Evolutionary conservation across 2,113 vertebrate species (phyloP).

Genomic region (Coptodon bakossiorum): DNA sequence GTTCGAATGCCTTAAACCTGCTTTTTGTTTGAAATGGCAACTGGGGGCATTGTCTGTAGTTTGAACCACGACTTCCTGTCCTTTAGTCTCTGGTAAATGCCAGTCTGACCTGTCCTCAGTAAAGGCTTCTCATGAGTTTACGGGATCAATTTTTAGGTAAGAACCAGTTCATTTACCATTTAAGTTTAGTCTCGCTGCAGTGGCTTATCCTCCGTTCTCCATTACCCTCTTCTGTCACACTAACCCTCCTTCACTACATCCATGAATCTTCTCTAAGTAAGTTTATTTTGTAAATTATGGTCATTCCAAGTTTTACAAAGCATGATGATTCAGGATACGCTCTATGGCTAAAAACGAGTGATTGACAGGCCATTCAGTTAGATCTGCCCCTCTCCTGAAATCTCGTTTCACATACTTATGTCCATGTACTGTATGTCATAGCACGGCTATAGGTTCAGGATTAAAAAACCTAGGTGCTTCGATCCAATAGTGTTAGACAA

Average conservation of each 20-base stretch:
- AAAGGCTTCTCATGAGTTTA: background rate
- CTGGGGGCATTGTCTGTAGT: rapidly evolving
- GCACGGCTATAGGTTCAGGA: rapidly evolving
- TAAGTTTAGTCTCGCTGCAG: background rate
- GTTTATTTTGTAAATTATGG: background rate
- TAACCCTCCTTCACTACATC: background rate
- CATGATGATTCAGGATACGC: background rate
- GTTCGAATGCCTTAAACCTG: background rate
- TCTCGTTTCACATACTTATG: background rate
- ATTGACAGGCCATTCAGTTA: background rate
- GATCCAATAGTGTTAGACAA: background rate
- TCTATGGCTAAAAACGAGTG: rapidly evolving
- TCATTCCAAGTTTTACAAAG: background rate
- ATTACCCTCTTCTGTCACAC: rapidly evolving
- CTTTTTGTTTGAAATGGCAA: background rate
- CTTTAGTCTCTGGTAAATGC: background rate
- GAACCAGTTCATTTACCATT: background rate
- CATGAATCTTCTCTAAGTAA: background rate
- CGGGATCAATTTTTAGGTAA: background rate
- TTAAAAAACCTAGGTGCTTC: background rate
- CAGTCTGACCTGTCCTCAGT: background rate
- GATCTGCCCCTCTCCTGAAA: background rate
- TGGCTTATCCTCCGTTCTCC: background rate
- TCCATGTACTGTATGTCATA: background rate
- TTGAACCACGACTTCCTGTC: background rate